phyloP scores from a whole-genome alignment of 2,113 vertebrate species.

The Probosciger aterrimus region DNA sequence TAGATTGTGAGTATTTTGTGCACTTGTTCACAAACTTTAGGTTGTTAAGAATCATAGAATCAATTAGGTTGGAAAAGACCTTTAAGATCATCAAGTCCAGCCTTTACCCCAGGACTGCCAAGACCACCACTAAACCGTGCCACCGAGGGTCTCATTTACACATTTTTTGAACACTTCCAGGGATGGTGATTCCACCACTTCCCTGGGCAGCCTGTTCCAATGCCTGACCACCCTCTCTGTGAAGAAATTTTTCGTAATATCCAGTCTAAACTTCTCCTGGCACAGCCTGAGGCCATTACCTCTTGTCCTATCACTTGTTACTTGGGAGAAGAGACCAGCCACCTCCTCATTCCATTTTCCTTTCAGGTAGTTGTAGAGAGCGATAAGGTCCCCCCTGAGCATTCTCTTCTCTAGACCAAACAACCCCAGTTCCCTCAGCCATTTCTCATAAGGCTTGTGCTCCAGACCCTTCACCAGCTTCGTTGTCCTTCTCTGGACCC shows the following conservation, averaged over 20 bases:
- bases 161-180: neutral
- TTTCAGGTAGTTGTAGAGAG: neutral
- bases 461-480: neutral
- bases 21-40: slow-evolving; percentile 21
- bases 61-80: neutral
- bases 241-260: neutral
- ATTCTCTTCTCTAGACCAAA: neutral
- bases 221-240: neutral
- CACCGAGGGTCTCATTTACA: neutral
- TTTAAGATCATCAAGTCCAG: neutral
- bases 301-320: neutral
- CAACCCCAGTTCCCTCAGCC: neutral
- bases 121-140: neutral
- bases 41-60: neutral
- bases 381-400: neutral
- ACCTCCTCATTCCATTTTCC: neutral
- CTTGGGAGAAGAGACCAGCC: neutral
- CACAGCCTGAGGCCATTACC: neutral
- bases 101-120: neutral
- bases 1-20: slow-evolving; percentile 33
- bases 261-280: neutral
- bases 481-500: neutral
- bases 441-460: neutral
- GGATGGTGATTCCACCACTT: neutral
- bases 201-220: neutral